A percentile compares a stretch with the other conserved stretches of the same genome.
phyloP scores from a whole-genome alignment of 2,888 invertebrate genomes.

The Macrosiphum euphorbiae region DNA sequence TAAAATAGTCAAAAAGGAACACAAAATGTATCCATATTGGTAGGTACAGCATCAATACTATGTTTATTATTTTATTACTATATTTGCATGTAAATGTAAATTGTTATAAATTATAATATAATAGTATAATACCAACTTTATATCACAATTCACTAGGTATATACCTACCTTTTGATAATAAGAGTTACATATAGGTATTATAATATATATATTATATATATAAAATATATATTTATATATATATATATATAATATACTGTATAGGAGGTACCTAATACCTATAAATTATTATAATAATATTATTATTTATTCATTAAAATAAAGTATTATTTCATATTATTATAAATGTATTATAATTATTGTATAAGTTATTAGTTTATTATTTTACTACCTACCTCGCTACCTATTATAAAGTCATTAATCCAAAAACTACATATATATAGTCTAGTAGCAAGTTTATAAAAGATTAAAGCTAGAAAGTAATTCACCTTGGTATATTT shows the following conservation, averaged over 20 bases:
- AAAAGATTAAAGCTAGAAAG: slow-evolving; percentile 1
- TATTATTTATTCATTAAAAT: neutral
- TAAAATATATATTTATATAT: no score
- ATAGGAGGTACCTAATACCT: no score
- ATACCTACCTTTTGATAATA: neutral
- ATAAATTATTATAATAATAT: neutral
- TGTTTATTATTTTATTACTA: neutral
- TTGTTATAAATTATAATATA: no score
- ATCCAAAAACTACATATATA: neutral
- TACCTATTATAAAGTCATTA: neutral
- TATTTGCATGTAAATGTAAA: neutral
- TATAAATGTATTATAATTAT: neutral
- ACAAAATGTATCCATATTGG: neutral
- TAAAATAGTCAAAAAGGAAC: neutral
- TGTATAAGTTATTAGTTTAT: neutral
- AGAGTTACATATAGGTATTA: neutral
- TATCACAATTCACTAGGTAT: neutral
- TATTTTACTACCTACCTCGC: neutral
- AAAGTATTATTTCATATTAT: neutral
- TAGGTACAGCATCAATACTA: neutral
- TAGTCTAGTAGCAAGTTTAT: neutral
- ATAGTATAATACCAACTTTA: neutral
- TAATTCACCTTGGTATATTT: slow-evolving; percentile 9
- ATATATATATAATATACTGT: no score
- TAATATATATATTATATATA: neutral